Evolutionary conservation across 2,113 vertebrate species (phyloP), one percentile per base, ranked within the genome.

Genomic region (Colaptes auratus): DNA sequence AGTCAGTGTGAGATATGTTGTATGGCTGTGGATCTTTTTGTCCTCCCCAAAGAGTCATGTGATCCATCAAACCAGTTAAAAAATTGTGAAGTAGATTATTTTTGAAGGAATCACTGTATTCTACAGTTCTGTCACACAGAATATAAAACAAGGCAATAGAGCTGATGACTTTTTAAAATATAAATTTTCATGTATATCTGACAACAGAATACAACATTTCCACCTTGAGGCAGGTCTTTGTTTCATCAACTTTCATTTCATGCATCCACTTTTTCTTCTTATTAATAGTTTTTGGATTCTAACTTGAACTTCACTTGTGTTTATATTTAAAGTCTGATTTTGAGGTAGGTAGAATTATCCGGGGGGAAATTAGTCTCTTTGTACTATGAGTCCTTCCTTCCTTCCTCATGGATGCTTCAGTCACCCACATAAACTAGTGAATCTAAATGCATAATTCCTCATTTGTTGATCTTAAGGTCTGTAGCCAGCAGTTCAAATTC

Each of bases 11-110:
- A 82, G 12, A 46, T 30, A 7, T 9, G 10, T 16, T 36, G 8
- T 44, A 50, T 9, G 15, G 8, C 19, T 78, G 9, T 31, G 74
- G 35, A 23, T 25, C 5, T 6, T 19, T 33, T 17, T 6, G 12
- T 13, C 50, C 2, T 0, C 9, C 8, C 5, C 0, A 1, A 1
- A 15, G 48, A 65, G 11, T 55, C 18, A 30, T 21, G 36, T 35
- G 31, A 56, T 52, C 25, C 6, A 12, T 89, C 35, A 61, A 70
- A 33, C 4, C 35, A 55, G 3, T 44, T 81, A 23, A 33, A 77
- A 82, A 94, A 4, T 13, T 50, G 4, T 11, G 39, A 6, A 25
- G 8, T 15, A 63, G 28, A 17, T 42, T 21, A 13, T 31, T 74
- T 87, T 87, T 79, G 10, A 46, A 8, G 5, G 36, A 20, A 12